Conservation (phyloP, 2,888 invertebrate species). For the Aleiodes alternator region DNA sequence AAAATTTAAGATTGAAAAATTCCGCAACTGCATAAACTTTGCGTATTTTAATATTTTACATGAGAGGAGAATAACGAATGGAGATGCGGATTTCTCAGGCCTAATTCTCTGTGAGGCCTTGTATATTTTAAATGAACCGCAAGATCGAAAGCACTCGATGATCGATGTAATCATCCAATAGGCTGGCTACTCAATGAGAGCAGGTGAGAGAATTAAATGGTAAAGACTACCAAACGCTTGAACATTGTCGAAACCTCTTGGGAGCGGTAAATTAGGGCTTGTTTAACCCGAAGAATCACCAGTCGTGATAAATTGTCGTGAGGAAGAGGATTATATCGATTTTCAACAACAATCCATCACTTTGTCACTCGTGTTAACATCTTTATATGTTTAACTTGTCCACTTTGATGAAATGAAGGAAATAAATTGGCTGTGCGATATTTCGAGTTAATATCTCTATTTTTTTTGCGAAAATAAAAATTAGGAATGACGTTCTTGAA, state of each 20-base stretch:
- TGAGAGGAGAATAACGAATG: background rate
- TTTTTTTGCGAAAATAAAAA: too few relatives aligned
- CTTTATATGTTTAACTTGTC: slow-evolving; percentile 23
- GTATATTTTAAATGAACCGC: slow-evolving; percentile 24
- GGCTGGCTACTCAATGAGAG: slow-evolving; percentile 18
- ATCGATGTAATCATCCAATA: slow-evolving; percentile 31
- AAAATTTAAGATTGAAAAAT: slow-evolving; percentile 9
- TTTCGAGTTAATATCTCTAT: too few relatives aligned
- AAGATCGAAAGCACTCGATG: slow-evolving; percentile 8
- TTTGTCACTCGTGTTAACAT: slow-evolving; percentile 27
- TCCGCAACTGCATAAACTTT: background rate
- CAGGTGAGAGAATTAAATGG: slow-evolving; percentile 40
- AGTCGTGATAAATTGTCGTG: slow-evolving; percentile 20
- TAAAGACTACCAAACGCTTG: slow-evolving; percentile 12
- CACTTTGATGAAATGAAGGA: background rate
- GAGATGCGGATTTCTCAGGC: background rate
- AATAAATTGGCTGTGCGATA: background rate
- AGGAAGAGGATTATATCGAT: slow-evolving; percentile 21
- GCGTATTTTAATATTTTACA: background rate
- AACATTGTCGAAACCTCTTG: slow-evolving; percentile 23
- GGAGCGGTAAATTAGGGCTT: slow-evolving; percentile 33
- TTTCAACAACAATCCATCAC: slow-evolving; percentile 17
- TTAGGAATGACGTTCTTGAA: too few relatives aligned
- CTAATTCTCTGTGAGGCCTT: slow-evolving; percentile 19
- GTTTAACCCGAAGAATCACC: slow-evolving; percentile 11